Evolutionary conservation across 2,888 invertebrate genomes (phyloP), one percentile per base, ranked within the genome.

Genomic region (Acrocyrtus sp.): DNA sequence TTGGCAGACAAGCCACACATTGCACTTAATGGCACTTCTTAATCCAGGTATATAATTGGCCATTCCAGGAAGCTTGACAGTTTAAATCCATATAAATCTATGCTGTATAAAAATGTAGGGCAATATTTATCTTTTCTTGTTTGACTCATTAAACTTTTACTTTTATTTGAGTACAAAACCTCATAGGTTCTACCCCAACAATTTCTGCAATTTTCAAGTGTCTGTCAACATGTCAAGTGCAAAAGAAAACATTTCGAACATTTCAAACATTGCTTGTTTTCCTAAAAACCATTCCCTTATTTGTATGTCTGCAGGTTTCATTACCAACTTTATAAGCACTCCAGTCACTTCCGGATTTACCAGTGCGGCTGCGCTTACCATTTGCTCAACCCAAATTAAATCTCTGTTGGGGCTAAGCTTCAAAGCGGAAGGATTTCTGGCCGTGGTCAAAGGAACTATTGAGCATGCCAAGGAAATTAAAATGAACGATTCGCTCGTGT

Each of bases 301-400:
- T n/a, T n/a, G n/a, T 43, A 61, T 61, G 60, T 47, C 8, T 83
- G 21, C 82, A 90, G 90, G 95, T 62, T 94, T 95, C 84, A 86
- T 95, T 75, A 91, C 95, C 73, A 93, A 95, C 85, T 95, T 95
- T 83, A 93, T 95, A 34, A 94, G 94, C 1, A 93, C 93, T 0
- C 94, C 95, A 0, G 92, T 93, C 1, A 93, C 92, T 0, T 58
- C 57, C 19, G 74, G 58, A 15, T 74, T 73, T 84, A 95, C 95
- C 1, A 94, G 94, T 0, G 95, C 95, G 1, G 95, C 94, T 12
- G 94, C 95, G 29, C 87, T 95, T 57, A 92, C 95, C 82, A 95
- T 95, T 81, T 90, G 94, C 45, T 91, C 93, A 0, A 94, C 94
- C n/a, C 95, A 95, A 85, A 87, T 94, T 22, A 94, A 94, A 85